phyloP scores from a whole-genome alignment of 2,888 invertebrate species.

The Dyspetes luteomarginatus region DNA sequence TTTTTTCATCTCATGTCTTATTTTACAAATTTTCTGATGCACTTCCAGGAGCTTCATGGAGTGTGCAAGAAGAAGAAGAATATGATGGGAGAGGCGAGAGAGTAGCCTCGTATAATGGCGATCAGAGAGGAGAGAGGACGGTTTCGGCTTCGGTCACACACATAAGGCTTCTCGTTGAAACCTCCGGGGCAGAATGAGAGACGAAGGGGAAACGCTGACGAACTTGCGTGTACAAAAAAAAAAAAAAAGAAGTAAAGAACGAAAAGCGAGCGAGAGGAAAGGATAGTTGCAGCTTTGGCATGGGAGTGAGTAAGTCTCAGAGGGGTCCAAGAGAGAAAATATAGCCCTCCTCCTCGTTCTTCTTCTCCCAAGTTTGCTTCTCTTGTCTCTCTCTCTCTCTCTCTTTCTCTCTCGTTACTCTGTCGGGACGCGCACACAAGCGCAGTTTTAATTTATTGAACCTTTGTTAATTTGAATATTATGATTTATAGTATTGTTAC shows the following conservation, averaged over 20 bases:
- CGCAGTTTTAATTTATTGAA: slow-evolving; percentile 74
- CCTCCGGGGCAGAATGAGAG: slow-evolving; percentile 64
- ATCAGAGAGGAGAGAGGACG: slow-evolving; percentile 46
- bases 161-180: slow-evolving; percentile 38
- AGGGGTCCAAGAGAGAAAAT: slow-evolving; percentile 22
- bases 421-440: slow-evolving; percentile 66
- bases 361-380: not conserved
- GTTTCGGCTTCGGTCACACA: slow-evolving; percentile 64
- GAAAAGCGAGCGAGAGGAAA: slow-evolving; percentile 39
- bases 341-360: slow-evolving; percentile 21
- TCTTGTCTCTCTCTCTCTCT: slow-evolving; percentile 16
- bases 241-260: slow-evolving; percentile 6
- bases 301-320: slow-evolving; percentile 18
- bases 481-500: slow-evolving; percentile 75
- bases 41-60: not conserved
- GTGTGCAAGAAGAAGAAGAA: slow-evolving; percentile 24
- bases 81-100: slow-evolving; percentile 11
- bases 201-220: slow-evolving; percentile 61
- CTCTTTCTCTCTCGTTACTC: slow-evolving; percentile 43
- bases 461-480: slow-evolving; percentile 76
- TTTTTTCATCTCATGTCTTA: not conserved
- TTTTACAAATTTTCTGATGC: not conserved
- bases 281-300: slow-evolving; percentile 34
- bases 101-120: slow-evolving; percentile 35
- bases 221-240: slow-evolving; percentile 50